Conservation (phyloP, 1,140 invertebrate species). For the Drosophila tristis region DNA sequence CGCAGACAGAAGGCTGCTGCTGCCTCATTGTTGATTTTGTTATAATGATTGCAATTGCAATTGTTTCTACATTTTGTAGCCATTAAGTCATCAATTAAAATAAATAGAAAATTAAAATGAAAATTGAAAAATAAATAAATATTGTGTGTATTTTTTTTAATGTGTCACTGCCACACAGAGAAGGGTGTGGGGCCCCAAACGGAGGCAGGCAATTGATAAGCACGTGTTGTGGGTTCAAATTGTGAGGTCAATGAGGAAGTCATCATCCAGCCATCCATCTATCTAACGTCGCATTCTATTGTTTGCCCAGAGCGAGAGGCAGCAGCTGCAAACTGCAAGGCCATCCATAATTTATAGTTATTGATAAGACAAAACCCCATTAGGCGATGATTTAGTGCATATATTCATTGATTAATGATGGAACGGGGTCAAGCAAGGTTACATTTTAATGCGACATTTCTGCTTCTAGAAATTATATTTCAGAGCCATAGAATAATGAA, state of each 20-base stretch:
- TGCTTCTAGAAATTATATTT: neutral
- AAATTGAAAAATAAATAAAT: slow-evolving; percentile 45
- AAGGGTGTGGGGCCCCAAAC: slow-evolving; percentile 17
- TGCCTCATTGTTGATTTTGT: slow-evolving; percentile 55
- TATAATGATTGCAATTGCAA: slow-evolving; percentile 73
- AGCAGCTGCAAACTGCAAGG: slow-evolving; percentile 58
- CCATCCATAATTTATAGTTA: neutral
- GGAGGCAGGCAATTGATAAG: slow-evolving; percentile 66
- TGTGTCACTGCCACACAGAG: neutral
- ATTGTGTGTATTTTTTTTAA: slow-evolving; percentile 19
- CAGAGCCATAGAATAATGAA: no score
- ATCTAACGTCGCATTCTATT: slow-evolving; percentile 53
- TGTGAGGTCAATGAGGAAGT: slow-evolving; percentile 70
- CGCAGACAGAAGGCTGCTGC: neutral
- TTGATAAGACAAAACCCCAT: slow-evolving; percentile 35
- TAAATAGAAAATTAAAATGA: slow-evolving; percentile 74
- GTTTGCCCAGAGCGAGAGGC: slow-evolving; percentile 38
- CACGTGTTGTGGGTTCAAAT: slow-evolving; percentile 70
- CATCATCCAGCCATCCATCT: neutral
- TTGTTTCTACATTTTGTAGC: slow-evolving; percentile 56
- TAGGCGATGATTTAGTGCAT: slow-evolving; percentile 10
- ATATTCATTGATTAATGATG: slow-evolving; percentile 25
- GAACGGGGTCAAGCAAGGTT: neutral
- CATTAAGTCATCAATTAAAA: slow-evolving; percentile 82
- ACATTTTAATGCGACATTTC: neutral